phyloP scores from a whole-genome alignment of 2,888 invertebrate species.

The Caenorhabditis sp. region DNA sequence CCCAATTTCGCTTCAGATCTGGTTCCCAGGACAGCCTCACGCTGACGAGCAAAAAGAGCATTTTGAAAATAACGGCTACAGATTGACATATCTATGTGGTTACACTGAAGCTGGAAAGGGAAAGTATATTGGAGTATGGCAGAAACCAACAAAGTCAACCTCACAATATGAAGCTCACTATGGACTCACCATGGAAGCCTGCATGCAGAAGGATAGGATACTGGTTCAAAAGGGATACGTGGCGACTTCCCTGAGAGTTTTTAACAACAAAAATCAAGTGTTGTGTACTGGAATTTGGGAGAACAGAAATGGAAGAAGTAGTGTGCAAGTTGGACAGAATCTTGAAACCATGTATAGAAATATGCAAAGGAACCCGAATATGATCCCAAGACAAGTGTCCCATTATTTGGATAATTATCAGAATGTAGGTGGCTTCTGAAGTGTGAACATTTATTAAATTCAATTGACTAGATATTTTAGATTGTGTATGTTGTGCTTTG shows the following conservation, averaged over 20 bases:
- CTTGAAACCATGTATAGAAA: constrained; percentile 73
- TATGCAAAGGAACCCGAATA: constrained; percentile 65
- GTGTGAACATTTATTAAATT: neutral
- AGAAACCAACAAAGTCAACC: constrained; percentile 72
- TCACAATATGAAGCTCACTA: constrained; percentile 82
- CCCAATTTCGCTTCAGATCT: too few relatives aligned
- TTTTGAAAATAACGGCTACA: constrained; percentile 78
- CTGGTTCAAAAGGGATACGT: constrained; percentile 74
- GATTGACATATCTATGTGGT: constrained; percentile 80
- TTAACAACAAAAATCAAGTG: constrained; percentile 78
- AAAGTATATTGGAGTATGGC: constrained; percentile 80
- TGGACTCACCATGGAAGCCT: constrained; percentile 78
- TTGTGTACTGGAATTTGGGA: constrained; percentile 82
- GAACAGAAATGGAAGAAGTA: constrained; percentile 75
- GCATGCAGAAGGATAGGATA: constrained; percentile 76
- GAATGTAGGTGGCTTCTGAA: constrained; percentile 55
- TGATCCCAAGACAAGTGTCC: constrained; percentile 78
- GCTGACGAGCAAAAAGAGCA: constrained; percentile 77
- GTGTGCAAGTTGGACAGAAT: constrained; percentile 75
- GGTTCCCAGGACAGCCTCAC: constrained; percentile 81
- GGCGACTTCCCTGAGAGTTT: constrained; percentile 78
- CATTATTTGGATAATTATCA: constrained; percentile 75
- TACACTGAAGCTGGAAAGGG: constrained; percentile 75
- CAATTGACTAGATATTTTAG: too few relatives aligned
- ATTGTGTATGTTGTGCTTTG: constrained; percentile 79